Conservation (phyloP, 2,888 invertebrate genomes). For the Limnephilus auricula region DNA sequence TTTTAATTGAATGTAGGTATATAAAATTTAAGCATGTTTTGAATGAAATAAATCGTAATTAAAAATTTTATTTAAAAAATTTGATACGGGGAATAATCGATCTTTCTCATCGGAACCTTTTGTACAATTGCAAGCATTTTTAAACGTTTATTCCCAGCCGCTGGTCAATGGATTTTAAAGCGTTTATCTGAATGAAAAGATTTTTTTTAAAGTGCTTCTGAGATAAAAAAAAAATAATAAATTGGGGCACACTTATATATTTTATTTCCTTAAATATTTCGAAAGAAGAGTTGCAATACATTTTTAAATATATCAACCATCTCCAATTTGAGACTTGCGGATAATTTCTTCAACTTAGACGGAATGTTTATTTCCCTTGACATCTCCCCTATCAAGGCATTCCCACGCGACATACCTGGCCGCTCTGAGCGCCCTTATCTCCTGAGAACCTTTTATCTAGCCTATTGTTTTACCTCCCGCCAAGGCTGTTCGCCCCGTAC, state of each 20-base stretch:
- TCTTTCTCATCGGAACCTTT: no score
- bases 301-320: not conserved
- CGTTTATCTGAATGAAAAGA: not conserved
- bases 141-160: no score
- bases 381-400: conserved; percentile 46
- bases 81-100: no score
- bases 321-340: not conserved
- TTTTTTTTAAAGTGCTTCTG: no score
- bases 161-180: not conserved
- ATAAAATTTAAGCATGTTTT: no score
- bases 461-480: conserved; percentile 5
- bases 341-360: not conserved
- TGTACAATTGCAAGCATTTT: no score
- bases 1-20: no score
- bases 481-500: not conserved
- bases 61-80: no score
- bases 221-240: no score
- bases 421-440: conserved; percentile 15
- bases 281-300: not conserved
- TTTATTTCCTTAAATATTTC: not conserved
- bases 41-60: no score
- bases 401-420: conserved; percentile 23
- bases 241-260: no score
- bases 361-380: conserved; percentile 41
- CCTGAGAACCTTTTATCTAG: conserved; percentile 15